A percentile compares a stretch with the other conserved stretches of the same genome.
phyloP scores from a whole-genome alignment of 2,113 vertebrate genomes.

The Naja naja region DNA sequence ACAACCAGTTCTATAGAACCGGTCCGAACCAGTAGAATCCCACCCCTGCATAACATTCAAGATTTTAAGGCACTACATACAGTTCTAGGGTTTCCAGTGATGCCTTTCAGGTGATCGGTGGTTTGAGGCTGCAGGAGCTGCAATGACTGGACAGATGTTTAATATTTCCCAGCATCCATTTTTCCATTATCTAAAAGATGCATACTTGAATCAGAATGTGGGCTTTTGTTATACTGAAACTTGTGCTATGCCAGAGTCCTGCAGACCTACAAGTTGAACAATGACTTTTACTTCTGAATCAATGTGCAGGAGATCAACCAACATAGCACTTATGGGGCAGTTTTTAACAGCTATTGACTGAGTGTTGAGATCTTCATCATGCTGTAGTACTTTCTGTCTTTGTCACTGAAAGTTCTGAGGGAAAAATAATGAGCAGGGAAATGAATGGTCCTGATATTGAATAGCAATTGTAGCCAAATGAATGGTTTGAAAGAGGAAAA shows the following conservation, averaged over 20 bases:
- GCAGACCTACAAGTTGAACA: not conserved
- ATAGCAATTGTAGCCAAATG: slow-evolving; percentile 39
- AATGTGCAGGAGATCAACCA: not conserved
- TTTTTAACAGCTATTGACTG: not conserved
- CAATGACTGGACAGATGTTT: not conserved
- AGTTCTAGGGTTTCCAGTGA: not conserved
- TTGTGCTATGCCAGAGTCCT: not conserved
- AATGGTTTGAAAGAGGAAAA: slow-evolving; percentile 39
- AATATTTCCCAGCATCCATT: not conserved
- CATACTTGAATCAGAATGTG: not conserved
- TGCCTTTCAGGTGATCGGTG: not conserved
- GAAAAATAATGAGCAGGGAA: slow-evolving; percentile 1
- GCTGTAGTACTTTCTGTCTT: slow-evolving; percentile 8
- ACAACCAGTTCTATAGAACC: too few relatives aligned
- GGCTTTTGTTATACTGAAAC: not conserved
- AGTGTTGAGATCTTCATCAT: not conserved
- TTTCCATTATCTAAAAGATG: not conserved
- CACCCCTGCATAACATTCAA: not conserved
- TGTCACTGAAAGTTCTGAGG: slow-evolving; percentile 4
- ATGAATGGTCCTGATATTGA: slow-evolving; percentile 36
- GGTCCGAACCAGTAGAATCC: too few relatives aligned
- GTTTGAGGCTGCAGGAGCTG: not conserved
- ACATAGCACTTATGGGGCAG: not conserved
- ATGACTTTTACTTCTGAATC: not conserved
- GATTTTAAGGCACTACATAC: not conserved